Evolutionary conservation across 2,113 vertebrate genomes (phyloP).

Genomic region (Oncorhynchus masou): DNA sequence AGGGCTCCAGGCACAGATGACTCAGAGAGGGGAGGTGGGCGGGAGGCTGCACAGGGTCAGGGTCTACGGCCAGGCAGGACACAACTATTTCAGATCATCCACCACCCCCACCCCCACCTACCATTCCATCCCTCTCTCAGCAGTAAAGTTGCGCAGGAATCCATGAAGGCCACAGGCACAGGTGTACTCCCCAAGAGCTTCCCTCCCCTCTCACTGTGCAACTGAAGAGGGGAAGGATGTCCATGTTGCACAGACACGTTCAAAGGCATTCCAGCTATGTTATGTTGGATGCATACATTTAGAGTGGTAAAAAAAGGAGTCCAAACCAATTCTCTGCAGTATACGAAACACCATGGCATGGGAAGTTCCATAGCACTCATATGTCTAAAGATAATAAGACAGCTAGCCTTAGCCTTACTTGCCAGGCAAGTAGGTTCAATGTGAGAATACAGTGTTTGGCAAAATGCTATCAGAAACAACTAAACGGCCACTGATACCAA

Average conservation of each 20-base stretch:
- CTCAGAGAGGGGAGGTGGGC: conserved; percentile 4
- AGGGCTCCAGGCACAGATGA: conserved; percentile 9
- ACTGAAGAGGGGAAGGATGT: conserved; percentile 40
- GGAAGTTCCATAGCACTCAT: too few species aligned
- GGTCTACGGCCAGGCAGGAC: conserved; percentile 14
- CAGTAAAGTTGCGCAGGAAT: conserved; percentile 43
- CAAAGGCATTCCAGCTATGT: conserved; percentile 62
- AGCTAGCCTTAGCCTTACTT: too few species aligned
- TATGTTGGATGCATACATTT: conserved; percentile 48
- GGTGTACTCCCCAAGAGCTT: conserved; percentile 51
- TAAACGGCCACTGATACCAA: conserved; percentile 3
- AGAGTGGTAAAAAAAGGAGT: conserved; percentile 32
- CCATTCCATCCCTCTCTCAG: not conserved
- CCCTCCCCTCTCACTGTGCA: conserved; percentile 32
- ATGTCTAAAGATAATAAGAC: too few species aligned
- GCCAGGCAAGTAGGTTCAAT: too few species aligned
- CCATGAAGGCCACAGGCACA: conserved; percentile 46
- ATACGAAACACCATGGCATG: too few species aligned
- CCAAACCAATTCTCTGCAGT: too few species aligned
- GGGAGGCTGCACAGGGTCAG: conserved; percentile 20
- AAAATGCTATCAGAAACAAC: not conserved
- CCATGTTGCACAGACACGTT: conserved; percentile 56
- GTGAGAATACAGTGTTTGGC: too few species aligned
- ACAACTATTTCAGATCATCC: not conserved
- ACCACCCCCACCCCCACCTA: not conserved